Base-by-base conservation (phyloP, 1,140 invertebrate species). In the Himalopsyche phryganea region DNA sequence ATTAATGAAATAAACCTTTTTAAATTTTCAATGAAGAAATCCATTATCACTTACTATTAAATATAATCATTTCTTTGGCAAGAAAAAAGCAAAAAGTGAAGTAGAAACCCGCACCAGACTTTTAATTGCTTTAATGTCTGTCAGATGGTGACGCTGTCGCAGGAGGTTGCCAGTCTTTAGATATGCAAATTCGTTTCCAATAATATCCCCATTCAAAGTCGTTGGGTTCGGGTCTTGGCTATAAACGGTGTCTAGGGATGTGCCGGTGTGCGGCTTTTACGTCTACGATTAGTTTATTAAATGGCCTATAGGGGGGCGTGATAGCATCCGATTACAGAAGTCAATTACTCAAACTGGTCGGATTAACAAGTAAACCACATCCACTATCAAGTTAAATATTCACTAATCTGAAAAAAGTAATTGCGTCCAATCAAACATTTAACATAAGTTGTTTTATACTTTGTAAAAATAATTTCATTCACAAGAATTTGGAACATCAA, bases 171-270 rank as follows among this genome's bases (percentile, higher is more conserved):
- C 56, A 58, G 51, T 58, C 56, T 63, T 63, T 59, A 51, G 56
- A 60, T 63, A 63, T 63, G 61, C 61, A 60, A 63, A 63, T 60
- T 52, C 42, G 17, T 60, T 57, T 63, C 57, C 61, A 59, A 63
- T 63, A 63, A 56, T 52, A 60, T 48, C 60, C 53, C 48, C 44
- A 52, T 56, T 61, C 52, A 55, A 32, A 35, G 56, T 17, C 55
- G 32, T 23, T 36, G 17, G 36, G 28, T 50, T 63, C 53, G 51
- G 51, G 28, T 15, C 60, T 52, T n/a, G 18, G 32, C 50, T 52
- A 51, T 48, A 56, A 56, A 49, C 54, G 38, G 54, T 44, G 38
- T 57, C 54, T 50, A 23, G 54, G 47, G 45, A 45, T 49, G 23
- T 23, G 45, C 18, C 32, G 15, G 10, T 46, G 44, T 58, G 17